Percentiles rank a stretch among this genome's conserved stretches.
Conservation (phyloP, 2,113 vertebrate species). For the Columba janthina region DNA sequence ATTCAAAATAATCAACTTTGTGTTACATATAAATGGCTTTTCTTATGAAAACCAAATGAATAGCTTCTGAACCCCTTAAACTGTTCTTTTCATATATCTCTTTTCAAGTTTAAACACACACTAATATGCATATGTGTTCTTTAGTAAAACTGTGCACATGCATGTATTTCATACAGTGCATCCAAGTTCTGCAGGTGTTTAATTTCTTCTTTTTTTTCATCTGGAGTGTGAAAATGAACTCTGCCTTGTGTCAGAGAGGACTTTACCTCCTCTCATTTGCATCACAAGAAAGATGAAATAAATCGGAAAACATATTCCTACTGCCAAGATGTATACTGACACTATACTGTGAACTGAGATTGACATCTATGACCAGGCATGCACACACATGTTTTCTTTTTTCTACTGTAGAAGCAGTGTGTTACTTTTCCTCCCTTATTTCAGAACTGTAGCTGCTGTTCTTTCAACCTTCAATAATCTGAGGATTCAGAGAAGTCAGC, state of each 20-base stretch:
- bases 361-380: constrained; percentile 55
- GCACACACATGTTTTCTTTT: constrained; percentile 36
- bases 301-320: constrained; percentile 21
- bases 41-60: neutral
- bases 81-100: neutral
- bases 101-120: neutral
- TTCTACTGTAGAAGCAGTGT: neutral
- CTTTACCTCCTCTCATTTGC: constrained; percentile 19
- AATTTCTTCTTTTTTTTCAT: constrained; percentile 44
- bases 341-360: constrained; percentile 30
- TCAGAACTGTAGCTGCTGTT: neutral
- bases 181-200: constrained; percentile 70
- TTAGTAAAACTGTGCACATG: neutral
- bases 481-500: constrained; percentile 55
- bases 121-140: neutral
- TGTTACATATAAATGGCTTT: neutral
- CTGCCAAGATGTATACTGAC: constrained; percentile 34
- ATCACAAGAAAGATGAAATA: constrained; percentile 33
- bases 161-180: constrained; percentile 13
- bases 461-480: constrained; percentile 36
- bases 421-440: neutral
- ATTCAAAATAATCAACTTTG: neutral
- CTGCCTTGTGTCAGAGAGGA: constrained; percentile 36
- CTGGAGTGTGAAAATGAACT: constrained; percentile 56
- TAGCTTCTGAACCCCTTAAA: neutral